A percentile compares a stretch with the other conserved stretches of the same genome.
These are phyloP conservation scores for Aurelia coerulea DNA, from an alignment of 30 jellyfish, hydroid and myxozoan species.

Conservation along the genomic window DNA sequence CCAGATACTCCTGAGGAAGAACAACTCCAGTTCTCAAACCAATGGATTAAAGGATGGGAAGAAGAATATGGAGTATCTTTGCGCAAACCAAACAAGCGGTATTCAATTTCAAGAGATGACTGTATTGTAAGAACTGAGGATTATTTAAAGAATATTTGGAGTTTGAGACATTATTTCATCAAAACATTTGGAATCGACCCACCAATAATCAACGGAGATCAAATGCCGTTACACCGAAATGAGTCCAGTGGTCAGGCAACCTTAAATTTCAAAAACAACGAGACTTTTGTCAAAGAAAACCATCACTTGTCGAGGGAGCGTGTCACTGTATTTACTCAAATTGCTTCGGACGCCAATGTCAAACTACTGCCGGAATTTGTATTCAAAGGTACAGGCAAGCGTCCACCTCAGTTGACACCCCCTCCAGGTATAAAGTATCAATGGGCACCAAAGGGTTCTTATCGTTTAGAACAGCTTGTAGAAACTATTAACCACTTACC, in stretches of 20 bases:
- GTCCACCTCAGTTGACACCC: constrained; percentile 15
- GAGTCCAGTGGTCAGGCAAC: constrained; percentile 17
- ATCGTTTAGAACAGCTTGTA: constrained; percentile 42
- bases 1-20: background rate
- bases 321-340: background rate
- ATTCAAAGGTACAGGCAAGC: constrained; percentile 34
- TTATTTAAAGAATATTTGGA: constrained; percentile 23
- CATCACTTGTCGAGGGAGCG: constrained; percentile 13
- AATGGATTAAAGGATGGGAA: background rate
- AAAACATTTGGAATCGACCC: constrained; percentile 32
- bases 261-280: background rate
- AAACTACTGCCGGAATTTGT: constrained; percentile 42
- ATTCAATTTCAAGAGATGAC: background rate
- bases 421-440: constrained; percentile 22
- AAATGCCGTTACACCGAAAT: constrained; percentile 28
- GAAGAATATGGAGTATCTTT: background rate
- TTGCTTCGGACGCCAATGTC: background rate
- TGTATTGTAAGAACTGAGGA: constrained; percentile 1
- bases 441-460: constrained; percentile 42
- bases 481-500: constrained; percentile 61
- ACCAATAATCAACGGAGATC: constrained; percentile 52
- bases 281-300: constrained; percentile 17
- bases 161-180: background rate
- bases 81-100: background rate
- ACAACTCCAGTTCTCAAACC: background rate